Base-by-base conservation (phyloP, 2,888 invertebrate genomes). In the Aphelenchoides bicaudatus region DNA sequence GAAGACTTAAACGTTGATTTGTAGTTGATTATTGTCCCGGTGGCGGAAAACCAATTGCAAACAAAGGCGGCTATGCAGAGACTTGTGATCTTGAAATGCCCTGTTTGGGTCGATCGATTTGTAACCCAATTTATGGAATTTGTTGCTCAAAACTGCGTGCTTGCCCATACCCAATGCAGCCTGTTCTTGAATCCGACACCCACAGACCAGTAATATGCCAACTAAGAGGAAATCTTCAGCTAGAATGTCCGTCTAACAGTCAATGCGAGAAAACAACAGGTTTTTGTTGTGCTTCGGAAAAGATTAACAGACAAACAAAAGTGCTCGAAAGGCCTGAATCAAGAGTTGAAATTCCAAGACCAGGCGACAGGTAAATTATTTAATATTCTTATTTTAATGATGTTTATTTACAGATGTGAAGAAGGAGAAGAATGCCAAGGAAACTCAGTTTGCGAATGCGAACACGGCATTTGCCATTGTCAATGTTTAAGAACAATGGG, bases 131-230 rank as follows among this genome's bases (percentile, higher is more conserved):
- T 8, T 66, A 64, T 37, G 75, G 75, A 28, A 59, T 75, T 29
- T 75, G 75, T 52, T 75, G 75, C 62, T 67, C 52, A 73, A 73
- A 75, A 39, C 61, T 75, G 1, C 64, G 72, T 28, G 72, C 71
- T 1, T 75, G 75, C 39, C 73, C 75, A 2, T 62, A 62, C 51
- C 72, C 72, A 5, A 59, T 65, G 19, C 70, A 70, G 57, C 70
- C 73, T 0, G 63, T 74, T 56, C 46, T 74, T 5, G 71, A 75
- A 56, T 49, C 62, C 27, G 49, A 65, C 16, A 68, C 70, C 3
- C 65, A 66, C 8, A 59, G 62, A 38, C 74, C 75, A 10, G 64
- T 74, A 5, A 69, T 74, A 54, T 75, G 75, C 49, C 72, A 59
- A 19, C 48, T 58, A 23, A 39, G 58, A 53, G 62, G 58, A 39